Conservation (phyloP, 2,888 invertebrate genomes). For the Hydriomena furcata region DNA sequence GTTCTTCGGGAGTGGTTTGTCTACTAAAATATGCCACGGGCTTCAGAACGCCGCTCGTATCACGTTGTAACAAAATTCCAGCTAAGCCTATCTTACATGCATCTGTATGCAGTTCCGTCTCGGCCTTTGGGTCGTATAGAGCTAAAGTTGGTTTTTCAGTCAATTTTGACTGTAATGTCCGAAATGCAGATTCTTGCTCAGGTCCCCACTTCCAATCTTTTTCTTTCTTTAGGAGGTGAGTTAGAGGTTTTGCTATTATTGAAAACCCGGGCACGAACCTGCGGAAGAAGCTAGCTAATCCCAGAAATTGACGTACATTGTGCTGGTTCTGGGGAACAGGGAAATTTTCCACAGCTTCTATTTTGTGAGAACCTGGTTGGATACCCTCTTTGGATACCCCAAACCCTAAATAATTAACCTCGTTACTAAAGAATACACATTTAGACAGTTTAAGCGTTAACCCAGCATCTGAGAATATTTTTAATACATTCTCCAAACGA, state of each 20-base stretch:
- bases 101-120: conserved; percentile 6
- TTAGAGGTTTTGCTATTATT: background rate
- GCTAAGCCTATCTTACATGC: background rate
- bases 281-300: background rate
- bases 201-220: background rate
- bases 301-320: background rate
- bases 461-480: too few relatives aligned
- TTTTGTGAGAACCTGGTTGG: background rate
- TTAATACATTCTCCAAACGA: background rate
- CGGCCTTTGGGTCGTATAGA: background rate
- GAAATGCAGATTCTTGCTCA: background rate
- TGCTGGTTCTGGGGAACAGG: background rate
- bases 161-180: background rate
- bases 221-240: background rate
- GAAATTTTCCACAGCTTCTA: too few relatives aligned
- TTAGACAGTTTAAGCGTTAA: conserved; percentile 2
- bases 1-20: background rate
- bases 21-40: background rate
- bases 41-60: background rate
- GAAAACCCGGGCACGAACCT: background rate
- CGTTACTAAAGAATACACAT: background rate
- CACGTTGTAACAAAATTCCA: conserved; percentile 2
- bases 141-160: background rate
- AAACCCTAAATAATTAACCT: conserved; percentile 13
- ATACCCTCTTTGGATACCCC: background rate